phyloP scores from a whole-genome alignment of 2,797 vertebrate genomes.

The Nasua narica region DNA sequence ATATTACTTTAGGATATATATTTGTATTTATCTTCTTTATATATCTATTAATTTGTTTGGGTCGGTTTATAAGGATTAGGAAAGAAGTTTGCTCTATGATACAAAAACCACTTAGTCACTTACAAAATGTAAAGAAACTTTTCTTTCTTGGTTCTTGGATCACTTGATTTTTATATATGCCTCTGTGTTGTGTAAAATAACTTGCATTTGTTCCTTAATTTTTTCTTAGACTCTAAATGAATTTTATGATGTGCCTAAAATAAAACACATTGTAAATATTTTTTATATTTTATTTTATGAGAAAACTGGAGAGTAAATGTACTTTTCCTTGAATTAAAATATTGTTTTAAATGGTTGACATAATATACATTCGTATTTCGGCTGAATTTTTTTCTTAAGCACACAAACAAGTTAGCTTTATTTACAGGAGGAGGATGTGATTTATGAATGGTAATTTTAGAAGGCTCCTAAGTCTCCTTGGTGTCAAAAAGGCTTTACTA shows the following conservation, averaged over 20 bases:
- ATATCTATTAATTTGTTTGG: background rate
- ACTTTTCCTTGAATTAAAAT: background rate
- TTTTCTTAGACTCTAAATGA: background rate
- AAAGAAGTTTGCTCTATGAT: background rate
- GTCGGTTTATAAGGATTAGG: background rate
- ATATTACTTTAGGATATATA: background rate
- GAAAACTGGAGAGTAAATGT: background rate
- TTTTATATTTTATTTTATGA: background rate
- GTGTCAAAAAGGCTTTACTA: background rate
- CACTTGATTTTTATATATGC: background rate
- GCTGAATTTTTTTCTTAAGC: background rate
- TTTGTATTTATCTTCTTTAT: background rate
- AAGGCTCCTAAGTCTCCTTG: background rate
- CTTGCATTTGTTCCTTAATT: background rate
- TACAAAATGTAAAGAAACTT: background rate
- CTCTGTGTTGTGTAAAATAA: background rate
- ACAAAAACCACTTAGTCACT: background rate
- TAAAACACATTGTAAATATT: background rate
- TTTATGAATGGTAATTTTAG: background rate
- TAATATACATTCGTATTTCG: background rate
- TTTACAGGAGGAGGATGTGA: background rate
- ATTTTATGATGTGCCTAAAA: background rate
- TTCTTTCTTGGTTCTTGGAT: background rate
- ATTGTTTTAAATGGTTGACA: background rate
- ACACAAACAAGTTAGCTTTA: background rate